Evolutionary conservation across 2,113 vertebrate species (phyloP), one percentile per base, ranked within the genome.

Genomic region (Pteruthius melanotis): DNA sequence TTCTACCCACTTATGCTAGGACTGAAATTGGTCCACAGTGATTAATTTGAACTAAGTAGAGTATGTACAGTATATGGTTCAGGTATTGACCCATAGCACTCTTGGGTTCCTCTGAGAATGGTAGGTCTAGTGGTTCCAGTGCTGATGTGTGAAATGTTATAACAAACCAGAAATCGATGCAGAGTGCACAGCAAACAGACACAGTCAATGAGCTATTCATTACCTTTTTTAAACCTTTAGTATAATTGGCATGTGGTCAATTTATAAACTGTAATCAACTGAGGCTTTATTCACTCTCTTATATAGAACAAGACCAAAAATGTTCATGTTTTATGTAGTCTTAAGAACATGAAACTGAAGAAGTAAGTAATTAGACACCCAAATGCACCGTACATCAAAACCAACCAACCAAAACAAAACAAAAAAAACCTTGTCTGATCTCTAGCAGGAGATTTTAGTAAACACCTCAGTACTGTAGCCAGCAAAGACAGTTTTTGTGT

Each of bases 121-220:
- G 37, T 10, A 42, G 21, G 49, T 40, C 61, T 72, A 65, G 87
- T 83, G 85, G 85, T 78, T 93, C 76, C 84, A 94, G 71, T 37
- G 78, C 71, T 83, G 91, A 91, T 35, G 61, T 28, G 21, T 93
- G 93, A 97, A 94, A 91, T 88, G 45, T 76, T 95, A 68, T 85
- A 82, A 82, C 72, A 96, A 95, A 93, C 84, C 75, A 93, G 92
- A 95, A 96, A 95, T 95, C 66, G 15, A 84, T 91, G 59, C 22
- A 82, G 77, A 96, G 88, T 93, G 84, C 57, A 77, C 37, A 63
- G 87, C 47, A 61, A 76, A 96, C 63, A 83, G 70, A 65, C 83
- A 27, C 61, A 93, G 93, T 93, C 94, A 95, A 95, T 64, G 93
- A 59, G 87, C 76, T 95, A 94, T 88, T 87, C 70, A 96, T 94